A percentile compares a stretch with the other conserved stretches of the same genome.
Evolutionary conservation across 2,113 vertebrate genomes (phyloP).

Genomic region (Chloebia gouldiae): DNA sequence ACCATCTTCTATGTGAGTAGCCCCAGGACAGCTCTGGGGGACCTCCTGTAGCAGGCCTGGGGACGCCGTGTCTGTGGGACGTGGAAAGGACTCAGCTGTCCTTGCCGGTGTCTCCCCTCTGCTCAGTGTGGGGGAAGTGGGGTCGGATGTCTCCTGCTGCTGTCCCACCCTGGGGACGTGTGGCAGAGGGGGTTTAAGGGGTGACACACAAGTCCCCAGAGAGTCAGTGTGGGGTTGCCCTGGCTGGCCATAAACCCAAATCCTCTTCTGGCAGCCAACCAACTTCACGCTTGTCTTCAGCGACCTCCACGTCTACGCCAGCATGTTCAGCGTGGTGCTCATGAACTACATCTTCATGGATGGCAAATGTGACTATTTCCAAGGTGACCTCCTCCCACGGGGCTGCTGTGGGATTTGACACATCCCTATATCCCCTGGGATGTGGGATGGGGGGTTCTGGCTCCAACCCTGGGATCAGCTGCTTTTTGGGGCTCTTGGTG

Average conservation of each 20-base stretch:
- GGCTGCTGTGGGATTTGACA: background rate
- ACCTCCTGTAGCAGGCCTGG: fast-evolving
- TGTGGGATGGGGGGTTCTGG: background rate
- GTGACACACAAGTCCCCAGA: background rate
- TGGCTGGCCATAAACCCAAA: background rate
- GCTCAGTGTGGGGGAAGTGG: background rate
- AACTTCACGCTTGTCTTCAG: slow-evolving; percentile 83
- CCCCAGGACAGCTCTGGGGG: background rate
- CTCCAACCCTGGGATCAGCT: background rate
- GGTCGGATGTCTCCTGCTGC: background rate
- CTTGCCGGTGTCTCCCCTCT: fast-evolving
- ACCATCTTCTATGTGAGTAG: slow-evolving; percentile 86
- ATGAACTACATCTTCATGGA: slow-evolving; percentile 88
- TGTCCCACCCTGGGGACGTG: background rate
- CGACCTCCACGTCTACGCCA: slow-evolving; percentile 80
- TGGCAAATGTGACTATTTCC: slow-evolving; percentile 89
- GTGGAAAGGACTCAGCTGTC: fast-evolving
- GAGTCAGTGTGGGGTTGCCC: fast-evolving
- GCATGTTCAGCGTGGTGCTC: slow-evolving; percentile 87
- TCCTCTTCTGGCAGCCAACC: slow-evolving; percentile 65
- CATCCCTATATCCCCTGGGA: fast-evolving
- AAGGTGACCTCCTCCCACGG: slow-evolving; percentile 53
- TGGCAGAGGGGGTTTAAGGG: background rate
- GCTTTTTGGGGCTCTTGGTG: background rate
- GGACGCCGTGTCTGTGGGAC: fast-evolving